Evolutionary conservation across 2,797 vertebrate species (phyloP), one percentile per base, ranked within the genome.

Genomic region (Fringilla coelebs): DNA sequence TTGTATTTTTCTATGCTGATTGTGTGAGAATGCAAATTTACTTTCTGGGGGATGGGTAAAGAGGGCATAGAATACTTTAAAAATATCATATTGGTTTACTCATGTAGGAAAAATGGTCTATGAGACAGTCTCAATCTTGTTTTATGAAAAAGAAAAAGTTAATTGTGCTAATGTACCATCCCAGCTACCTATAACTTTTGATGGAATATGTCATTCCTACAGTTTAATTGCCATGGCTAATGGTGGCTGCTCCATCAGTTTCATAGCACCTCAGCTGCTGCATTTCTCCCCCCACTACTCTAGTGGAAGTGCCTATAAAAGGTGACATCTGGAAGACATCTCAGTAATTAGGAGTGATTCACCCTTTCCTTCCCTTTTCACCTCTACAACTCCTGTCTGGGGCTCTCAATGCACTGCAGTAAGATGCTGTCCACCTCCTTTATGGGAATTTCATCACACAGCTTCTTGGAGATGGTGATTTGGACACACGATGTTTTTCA

Each of bases 241-340:
- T 24, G 14, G 18, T 43, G 38, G 24, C 54, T 24, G 16, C 7
- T 76, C 52, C 55, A 57, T 25, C 19, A 72, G 41, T 68, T 85
- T 71, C 31, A 10, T 4, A 58, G 18, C 25, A 45, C 12, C 41
- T 85, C 17, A 74, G 20, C 20, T 18, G 19, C 29, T 73, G 46
- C 13, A 57, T 34, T 63, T 13, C 2, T 1, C 1, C n/a, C 5
- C 4, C 4, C 11, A 11, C 2, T 24, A 9, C 8, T 58, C 19
- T 34, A 45, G 10, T 28, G 25, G 17, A 67, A 94, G 22, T 41
- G 14, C 14, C n/a, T 75, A 10, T 48, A 22, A 74, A 16, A 74
- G 21, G 36, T 31, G 13, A 40, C 13, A 74, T 43, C 34, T 61
- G 21, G 16, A 65, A 93, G 17, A 18, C 3, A 43, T 24, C 25